Evolutionary conservation across 35 echinoderm and acorn worm genomes (phyloP), one percentile per base, ranked within the genome.

Genomic region (Anneissia japonica): DNA sequence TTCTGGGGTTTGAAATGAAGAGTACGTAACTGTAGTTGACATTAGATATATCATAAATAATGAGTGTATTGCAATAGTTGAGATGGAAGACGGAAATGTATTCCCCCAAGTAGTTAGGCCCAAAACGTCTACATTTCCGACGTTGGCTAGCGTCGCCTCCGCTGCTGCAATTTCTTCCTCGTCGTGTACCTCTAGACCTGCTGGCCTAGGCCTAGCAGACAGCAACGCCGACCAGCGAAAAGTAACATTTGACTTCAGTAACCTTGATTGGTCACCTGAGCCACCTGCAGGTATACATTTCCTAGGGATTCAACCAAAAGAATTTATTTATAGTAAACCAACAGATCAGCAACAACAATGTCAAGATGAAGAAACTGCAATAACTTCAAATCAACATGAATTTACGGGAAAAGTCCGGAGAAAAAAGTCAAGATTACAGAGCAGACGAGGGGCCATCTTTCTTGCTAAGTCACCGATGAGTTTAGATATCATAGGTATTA

Each of bases 391-490:
- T 21, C 81, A 46, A 31, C 30, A 31, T 17, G 28, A 1, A 2
- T 51, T 32, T 41, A 79, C 35, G 1, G 86, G 86, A 17, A 88
- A 88, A 81, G 80, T 88, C 30, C 19, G 29, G 19, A 78, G 86
- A 19, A 77, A 74, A n/a, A 90, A 78, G 35, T 90, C 88, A 37
- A 74, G 88, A 51, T 51, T 90, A 35, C 32, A 46, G 19, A 78
- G 82, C 51, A 34, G 88, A 46, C 88, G 88, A 55, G 88, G 88
- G 21, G 88, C 88, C 34, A 82, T 90, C 11, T 81, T 84, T 3
- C 46, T 90, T 23, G 30, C 74, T 3, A 84, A 79, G 73, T 84
- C 83, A 64, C 88, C 88, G 12, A 14, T 90, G 0, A 82, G 88
- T 41, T 84, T 75, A 35, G 88, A 90, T 83, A 37, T 83, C n/a